Conservation (phyloP, 2,113 vertebrate genomes). For the Calcarius ornatus region DNA sequence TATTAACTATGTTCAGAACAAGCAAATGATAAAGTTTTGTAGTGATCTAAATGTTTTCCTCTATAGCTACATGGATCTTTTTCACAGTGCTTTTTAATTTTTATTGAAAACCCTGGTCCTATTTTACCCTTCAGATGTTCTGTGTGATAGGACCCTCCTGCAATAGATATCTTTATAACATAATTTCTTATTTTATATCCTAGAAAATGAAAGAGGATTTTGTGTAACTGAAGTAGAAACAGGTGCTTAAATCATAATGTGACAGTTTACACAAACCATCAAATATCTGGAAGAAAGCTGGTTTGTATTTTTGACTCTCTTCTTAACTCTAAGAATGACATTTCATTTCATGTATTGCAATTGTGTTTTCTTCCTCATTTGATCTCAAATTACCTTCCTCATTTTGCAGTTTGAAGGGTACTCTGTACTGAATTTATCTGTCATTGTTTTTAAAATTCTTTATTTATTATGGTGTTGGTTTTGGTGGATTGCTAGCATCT, state of each 20-base stretch:
- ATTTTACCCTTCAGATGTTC: not conserved
- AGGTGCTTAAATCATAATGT: not conserved
- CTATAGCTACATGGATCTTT: not conserved
- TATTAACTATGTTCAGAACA: conserved; percentile 24
- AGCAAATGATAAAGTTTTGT: not conserved
- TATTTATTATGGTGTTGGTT: not conserved
- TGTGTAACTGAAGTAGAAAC: not conserved
- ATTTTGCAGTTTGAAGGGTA: not conserved
- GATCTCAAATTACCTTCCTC: not conserved
- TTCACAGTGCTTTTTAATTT: not conserved
- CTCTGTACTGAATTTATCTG: not conserved
- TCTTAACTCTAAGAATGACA: not conserved
- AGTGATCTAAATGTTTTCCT: conserved; percentile 11
- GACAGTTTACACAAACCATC: not conserved
- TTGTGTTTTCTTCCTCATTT: not conserved
- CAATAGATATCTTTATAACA: not conserved
- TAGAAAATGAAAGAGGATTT: not conserved
- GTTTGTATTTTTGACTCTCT: not conserved
- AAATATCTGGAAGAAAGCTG: not conserved
- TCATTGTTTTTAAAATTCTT: not conserved
- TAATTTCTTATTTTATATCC: not conserved
- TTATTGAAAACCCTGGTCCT: not conserved
- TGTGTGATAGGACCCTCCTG: not conserved
- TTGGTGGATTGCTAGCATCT: not conserved
- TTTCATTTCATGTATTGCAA: not conserved